Evolutionary conservation across 2,113 vertebrate genomes (phyloP).

Genomic region (Jacana jacana): DNA sequence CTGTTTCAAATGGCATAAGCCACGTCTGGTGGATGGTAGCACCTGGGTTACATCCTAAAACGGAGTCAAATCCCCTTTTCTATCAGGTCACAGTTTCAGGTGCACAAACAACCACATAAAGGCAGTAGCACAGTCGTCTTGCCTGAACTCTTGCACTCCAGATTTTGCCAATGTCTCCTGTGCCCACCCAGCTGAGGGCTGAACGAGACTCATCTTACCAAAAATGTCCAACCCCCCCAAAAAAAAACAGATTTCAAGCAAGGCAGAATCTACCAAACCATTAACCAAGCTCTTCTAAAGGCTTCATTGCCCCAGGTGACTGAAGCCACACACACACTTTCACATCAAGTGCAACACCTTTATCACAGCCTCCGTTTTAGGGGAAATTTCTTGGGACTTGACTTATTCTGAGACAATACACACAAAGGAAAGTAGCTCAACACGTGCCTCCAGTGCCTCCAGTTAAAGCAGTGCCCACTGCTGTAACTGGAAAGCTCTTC

Average conservation of each 20-base stretch:
- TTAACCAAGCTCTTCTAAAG: background rate
- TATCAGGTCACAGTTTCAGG: background rate
- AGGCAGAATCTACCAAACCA: background rate
- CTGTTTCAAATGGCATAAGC: background rate
- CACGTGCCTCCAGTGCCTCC: no score
- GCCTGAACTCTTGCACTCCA: background rate
- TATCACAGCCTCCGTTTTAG: background rate
- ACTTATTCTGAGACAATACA: background rate
- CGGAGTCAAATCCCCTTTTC: background rate
- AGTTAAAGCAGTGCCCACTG: no score
- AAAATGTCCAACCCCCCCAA: background rate
- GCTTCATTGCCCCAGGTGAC: background rate
- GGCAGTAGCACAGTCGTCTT: background rate
- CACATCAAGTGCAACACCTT: background rate
- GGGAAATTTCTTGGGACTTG: background rate
- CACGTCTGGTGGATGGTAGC: background rate
- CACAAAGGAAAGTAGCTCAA: background rate
- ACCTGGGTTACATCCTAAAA: background rate
- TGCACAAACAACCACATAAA: background rate
- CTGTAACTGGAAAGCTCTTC: background rate
- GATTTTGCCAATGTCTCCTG: background rate
- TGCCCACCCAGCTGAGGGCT: background rate
- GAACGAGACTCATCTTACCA: background rate
- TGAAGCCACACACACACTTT: background rate
- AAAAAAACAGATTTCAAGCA: background rate